Percentiles rank a stretch among this genome's conserved stretches.
phyloP scores from a whole-genome alignment of 2,113 vertebrate genomes.

The Ploceus nigricollis region DNA sequence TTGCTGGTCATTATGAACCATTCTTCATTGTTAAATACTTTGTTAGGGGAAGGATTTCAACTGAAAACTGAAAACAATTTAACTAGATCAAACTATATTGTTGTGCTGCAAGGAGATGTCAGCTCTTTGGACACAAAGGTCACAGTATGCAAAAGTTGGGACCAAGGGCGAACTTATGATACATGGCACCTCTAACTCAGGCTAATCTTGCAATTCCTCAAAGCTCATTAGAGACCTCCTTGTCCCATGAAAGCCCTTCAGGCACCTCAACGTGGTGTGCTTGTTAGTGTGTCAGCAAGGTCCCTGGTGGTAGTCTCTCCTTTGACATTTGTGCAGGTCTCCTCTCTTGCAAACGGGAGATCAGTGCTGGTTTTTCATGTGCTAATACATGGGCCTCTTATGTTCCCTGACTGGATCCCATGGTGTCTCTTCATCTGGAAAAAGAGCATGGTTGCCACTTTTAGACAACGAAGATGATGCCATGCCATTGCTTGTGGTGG shows the following conservation, averaged over 20 bases:
- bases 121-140: background rate
- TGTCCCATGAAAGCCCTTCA: background rate
- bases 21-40: background rate
- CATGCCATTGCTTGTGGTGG: background rate
- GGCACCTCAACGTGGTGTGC: background rate
- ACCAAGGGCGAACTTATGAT: background rate
- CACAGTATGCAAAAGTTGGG: background rate
- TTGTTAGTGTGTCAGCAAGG: background rate
- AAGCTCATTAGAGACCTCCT: background rate
- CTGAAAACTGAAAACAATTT: background rate
- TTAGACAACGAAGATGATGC: background rate
- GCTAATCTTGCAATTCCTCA: background rate
- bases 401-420: background rate
- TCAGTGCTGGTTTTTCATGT: background rate
- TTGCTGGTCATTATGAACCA: rapidly evolving
- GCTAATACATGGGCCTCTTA: background rate
- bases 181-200: background rate
- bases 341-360: background rate
- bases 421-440: background rate
- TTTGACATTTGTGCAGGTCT: background rate
- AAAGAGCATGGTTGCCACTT: background rate
- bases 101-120: background rate
- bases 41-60: background rate
- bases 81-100: background rate
- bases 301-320: background rate